Evolutionary conservation across 2,113 vertebrate genomes (phyloP), one percentile per base, ranked within the genome.

Genomic region (Oryzias javanicus): DNA sequence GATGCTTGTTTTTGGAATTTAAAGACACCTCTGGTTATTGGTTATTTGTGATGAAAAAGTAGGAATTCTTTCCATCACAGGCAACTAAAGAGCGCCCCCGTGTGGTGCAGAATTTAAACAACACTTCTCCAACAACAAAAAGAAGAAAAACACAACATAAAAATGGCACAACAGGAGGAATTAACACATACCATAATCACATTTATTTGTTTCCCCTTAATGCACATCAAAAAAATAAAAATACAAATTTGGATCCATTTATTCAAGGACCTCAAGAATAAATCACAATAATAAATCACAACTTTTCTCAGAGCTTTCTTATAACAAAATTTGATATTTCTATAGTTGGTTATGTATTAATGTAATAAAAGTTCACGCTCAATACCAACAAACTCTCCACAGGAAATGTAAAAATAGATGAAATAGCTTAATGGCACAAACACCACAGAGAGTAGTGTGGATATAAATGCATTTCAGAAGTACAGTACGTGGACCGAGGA

Each of bases 401-500:
- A 61, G 63, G 59, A 68, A 49, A 65, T 44, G 44, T 25, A 53
- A 35, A 13, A 35, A 49, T 60, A 56, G 47, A 63, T 67, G 55
- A 42, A 54, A 70, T 73, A 79, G 68, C 71, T 82, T 81, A 65
- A 42, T 35, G 35, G 73, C 35, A 69, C 19, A 42, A 42, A 67
- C 49, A 52, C 17, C 62, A 55, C n/a, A 57, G 27, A 49, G 47
- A n/a, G 24, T 12, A 44, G 47, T 14, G 62, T n/a, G 20, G 49
- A 67, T 42, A 20, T 70, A 14, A 16, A 8, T 46, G 20, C 53
- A n/a, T 46, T 65, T 50, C 64, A 41, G n/a, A 19, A 18, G 56
- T 79, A 72, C 82, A 81, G 79, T 70, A 67, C 83, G 40, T 55
- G 49, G 60, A 70, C 60, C 80, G 51, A 20, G 42, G 70, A 52